Evolutionary conservation across 2,113 vertebrate genomes (phyloP).

Genomic region (Percopsis transmontana): DNA sequence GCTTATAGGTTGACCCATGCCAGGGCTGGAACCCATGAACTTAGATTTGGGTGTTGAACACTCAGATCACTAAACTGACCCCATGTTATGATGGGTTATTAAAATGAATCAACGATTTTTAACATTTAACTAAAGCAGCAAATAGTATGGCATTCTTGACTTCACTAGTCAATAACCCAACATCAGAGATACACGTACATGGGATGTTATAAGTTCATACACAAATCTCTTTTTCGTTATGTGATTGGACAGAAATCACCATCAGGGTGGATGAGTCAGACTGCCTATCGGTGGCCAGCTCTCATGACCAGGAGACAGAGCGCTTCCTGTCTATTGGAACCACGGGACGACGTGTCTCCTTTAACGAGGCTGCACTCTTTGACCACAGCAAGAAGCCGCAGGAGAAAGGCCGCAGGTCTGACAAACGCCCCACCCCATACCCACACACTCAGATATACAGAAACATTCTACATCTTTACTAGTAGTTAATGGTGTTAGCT

Average conservation of each 20-base stretch:
- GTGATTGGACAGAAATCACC: slow-evolving; percentile 82
- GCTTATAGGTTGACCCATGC: too few relatives aligned
- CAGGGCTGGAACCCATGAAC: too few relatives aligned
- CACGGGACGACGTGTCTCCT: slow-evolving; percentile 90
- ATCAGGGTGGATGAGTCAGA: slow-evolving; percentile 90
- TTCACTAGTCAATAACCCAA: neutral
- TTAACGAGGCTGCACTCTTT: slow-evolving; percentile 95
- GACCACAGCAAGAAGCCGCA: slow-evolving; percentile 90
- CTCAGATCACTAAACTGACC: too few relatives aligned
- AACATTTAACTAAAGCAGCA: neutral
- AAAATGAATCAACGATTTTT: neutral
- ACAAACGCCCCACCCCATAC: slow-evolving; percentile 1
- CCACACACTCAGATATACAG: too few relatives aligned
- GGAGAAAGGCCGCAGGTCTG: slow-evolving; percentile 94
- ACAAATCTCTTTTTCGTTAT: too few relatives aligned
- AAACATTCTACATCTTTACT: neutral
- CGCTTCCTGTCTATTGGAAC: slow-evolving; percentile 90
- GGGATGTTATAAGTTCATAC: too few relatives aligned
- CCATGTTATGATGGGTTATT: neutral
- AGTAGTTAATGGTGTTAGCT: neutral
- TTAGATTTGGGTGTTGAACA: too few relatives aligned
- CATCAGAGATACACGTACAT: neutral
- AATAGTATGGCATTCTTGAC: too few relatives aligned
- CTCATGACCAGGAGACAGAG: slow-evolving; percentile 87
- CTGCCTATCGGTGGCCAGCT: slow-evolving; percentile 83